Evolutionary conservation across 2,888 invertebrate species (phyloP), one percentile per base, ranked within the genome.

Genomic region (Hemistola chrysoprasaria): DNA sequence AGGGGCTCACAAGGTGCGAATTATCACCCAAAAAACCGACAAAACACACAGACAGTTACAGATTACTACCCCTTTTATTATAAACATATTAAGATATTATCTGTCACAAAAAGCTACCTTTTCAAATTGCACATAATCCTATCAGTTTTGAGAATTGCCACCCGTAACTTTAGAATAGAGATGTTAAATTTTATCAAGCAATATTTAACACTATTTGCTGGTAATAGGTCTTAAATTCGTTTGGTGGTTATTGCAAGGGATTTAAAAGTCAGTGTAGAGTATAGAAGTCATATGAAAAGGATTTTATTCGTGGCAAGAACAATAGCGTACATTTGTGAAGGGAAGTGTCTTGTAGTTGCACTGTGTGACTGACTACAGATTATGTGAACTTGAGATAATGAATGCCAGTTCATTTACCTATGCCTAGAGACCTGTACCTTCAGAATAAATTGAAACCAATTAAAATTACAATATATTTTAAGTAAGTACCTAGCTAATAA

Each of bases 61-160:
- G 87, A 87, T 87, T 86, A 85, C 68, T 64, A 65, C 63, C 77
- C 69, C 78, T 78, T 77, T 78, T 77, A 81, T 83, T 74, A 80
- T 70, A 82, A 78, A 70, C 78, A 80, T 78, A 87, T 87, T 84
- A 86, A 85, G 84, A 86, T 85, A 83, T 82, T 71, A 86, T 87
- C 85, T 64, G 57, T 36, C 59, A 72, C 64, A 67, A 82, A 81
- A 81, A 77, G 60, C 64, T 51, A 59, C 63, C 76, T 77, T 76
- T 74, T 79, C 71, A 78, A 72, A 78, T 47, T 73, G 61, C 60
- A 65, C 64, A 70, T 79, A 85, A 85, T 85, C 84, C 84, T 73
- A 74, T 74, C 59, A 72, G 78, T 45, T 53, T 53, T 51, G 45
- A 52, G 50, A 60, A 57, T 53, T 52, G 56, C 57, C 52, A 59